phyloP scores from a whole-genome alignment of 2,797 vertebrate genomes.

The Gambusia yucatana region DNA sequence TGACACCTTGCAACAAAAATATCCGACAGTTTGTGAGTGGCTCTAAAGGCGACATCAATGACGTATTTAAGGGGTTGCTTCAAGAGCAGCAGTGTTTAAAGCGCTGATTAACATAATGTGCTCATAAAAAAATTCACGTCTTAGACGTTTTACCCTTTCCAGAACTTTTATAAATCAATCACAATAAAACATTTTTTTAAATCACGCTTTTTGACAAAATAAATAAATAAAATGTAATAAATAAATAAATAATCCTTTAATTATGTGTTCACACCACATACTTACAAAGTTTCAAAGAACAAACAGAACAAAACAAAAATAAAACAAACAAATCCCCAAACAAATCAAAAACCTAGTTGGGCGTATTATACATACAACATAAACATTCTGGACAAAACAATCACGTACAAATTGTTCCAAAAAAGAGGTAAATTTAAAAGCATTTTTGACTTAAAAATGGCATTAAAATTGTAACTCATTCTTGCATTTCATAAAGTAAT shows the following conservation, averaged over 20 bases:
- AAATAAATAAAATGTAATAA: neutral
- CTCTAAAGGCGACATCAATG: neutral
- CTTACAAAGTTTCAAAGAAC: too few relatives aligned
- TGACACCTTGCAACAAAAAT: neutral
- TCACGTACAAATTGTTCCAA: too few relatives aligned
- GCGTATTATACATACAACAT: too few relatives aligned
- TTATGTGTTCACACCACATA: too few relatives aligned
- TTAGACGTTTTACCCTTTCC: neutral
- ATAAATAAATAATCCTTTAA: neutral
- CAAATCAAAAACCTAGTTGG: too few relatives aligned
- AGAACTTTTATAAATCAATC: neutral
- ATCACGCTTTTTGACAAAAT: neutral
- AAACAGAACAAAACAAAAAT: neutral
- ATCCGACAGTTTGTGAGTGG: neutral
- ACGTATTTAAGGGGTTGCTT: slow-evolving; percentile 8
- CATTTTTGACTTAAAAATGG: too few relatives aligned
- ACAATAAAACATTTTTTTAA: neutral
- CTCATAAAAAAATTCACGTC: neutral
- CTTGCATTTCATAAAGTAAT: too few relatives aligned
- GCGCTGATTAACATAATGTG: neutral
- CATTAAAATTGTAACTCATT: too few relatives aligned
- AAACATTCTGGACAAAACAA: too few relatives aligned
- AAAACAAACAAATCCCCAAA: neutral
- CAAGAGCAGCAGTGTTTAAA: slow-evolving; percentile 30
- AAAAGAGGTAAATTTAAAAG: too few relatives aligned